Percentiles rank a stretch among this genome's conserved stretches.
These are phyloP conservation scores for Aspiorhynchus laticeps DNA, from an alignment of 2,113 vertebrate genomes.

Conservation along the genomic window DNA sequence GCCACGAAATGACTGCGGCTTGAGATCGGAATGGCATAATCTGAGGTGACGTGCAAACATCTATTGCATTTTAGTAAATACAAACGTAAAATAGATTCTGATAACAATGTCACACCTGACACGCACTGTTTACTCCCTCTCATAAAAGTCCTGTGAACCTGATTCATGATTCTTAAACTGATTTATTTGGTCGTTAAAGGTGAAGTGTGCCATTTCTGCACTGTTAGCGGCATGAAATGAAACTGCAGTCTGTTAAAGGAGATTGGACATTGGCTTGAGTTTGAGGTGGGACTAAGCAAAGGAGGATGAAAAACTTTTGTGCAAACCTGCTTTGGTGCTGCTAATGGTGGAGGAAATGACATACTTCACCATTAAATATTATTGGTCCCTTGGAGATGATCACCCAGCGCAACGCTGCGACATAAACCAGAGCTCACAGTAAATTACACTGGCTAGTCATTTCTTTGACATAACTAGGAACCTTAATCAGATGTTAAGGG, in stretches of 20 bases:
- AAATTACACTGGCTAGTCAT: conserved; percentile 19
- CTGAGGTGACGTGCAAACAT: background rate
- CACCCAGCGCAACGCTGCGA: background rate
- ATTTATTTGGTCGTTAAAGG: background rate
- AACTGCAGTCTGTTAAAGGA: background rate
- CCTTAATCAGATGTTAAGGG: conserved; percentile 51
- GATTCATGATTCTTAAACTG: background rate
- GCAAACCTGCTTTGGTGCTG: background rate
- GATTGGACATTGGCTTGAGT: background rate
- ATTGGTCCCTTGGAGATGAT: background rate
- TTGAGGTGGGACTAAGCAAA: background rate
- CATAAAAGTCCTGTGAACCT: conserved; percentile 7
- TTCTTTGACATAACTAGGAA: conserved; percentile 12
- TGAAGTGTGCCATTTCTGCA: background rate
- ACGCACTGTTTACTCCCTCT: too few relatives aligned
- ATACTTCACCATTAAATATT: background rate
- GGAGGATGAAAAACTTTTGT: background rate
- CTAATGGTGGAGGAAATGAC: background rate
- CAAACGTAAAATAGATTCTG: background rate
- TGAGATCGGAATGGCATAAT: background rate
- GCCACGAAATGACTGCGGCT: background rate
- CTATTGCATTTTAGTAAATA: conserved; percentile 12
- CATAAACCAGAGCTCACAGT: conserved; percentile 18
- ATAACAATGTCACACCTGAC: conserved; percentile 9
- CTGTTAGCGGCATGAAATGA: background rate